Base-by-base conservation (phyloP, 2,113 vertebrate species). In the Nyctereutes procyonoides region DNA sequence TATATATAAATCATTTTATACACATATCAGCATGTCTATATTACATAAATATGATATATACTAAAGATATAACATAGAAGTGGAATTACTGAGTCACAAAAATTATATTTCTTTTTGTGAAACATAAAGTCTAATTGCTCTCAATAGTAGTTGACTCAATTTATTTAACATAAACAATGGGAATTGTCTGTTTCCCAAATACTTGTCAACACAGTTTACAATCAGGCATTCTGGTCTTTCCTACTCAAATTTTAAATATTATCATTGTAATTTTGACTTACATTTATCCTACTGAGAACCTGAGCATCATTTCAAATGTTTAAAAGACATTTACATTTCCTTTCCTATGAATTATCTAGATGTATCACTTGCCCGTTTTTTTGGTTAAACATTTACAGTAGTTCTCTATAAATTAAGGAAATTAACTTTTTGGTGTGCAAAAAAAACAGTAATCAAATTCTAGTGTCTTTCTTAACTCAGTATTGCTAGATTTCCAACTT, bases 191-290 rank as follows among this genome's bases (percentile, higher is more conserved):
- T 80, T 87, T 67, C 55, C 58, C 92, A 90, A 83, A 77, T 35
- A 1, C 8, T 82, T 53, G 35, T 22, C 53, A 53, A 65, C 20
- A 84, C 10, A 73, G 60, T 80, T 80, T 85, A 10, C 8, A n/a
- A 58, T 76, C 30, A 85, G 69, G 48, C 30, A 93, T 93, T 82
- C 60, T 24, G 16, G 28, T 35, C 60, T 58, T 87, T 80, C 11
- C 65, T 74, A 65, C 9, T 24, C 26, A 35, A 62, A 60, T 96
- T 90, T 84, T 77, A 76, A 91, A n/a, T 43, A 53, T 71, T 93
- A 89, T 76, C 13, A 80, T 30, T 71, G 22, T 73, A 93, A 90
- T 73, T 96, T 85, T 26, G 19, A 93, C 73, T 84, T 93, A 73
- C 8, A 67, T 58, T 84, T 76, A 55, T 90, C 48, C 56, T 76